Evolutionary conservation across 92 coral and sea anemone genomes (phyloP), one percentile per base, ranked within the genome.

Genomic region (Diadumene lineata): DNA sequence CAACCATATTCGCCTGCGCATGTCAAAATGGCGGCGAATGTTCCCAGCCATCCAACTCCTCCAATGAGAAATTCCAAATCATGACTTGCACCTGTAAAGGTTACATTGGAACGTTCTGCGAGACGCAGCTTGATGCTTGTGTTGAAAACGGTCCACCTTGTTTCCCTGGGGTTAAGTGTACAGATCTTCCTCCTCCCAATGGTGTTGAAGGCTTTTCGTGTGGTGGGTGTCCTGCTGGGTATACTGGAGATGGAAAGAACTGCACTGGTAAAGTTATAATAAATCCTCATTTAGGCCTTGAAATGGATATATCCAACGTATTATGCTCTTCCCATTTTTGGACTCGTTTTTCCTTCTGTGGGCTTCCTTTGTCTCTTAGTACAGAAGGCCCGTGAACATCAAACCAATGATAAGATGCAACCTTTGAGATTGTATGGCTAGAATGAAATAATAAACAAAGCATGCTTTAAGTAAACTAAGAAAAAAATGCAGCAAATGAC

Each of bases 211-310:
- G 87, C 9, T 90, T 76, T 76, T 74, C 50, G 25, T 90, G 97
- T 60, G 97, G 97, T 4, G 79, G 85, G 0, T 90, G 97, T 74
- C 97, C 97, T 16, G 22, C 77, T 9, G 92, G 97, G 28, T 84
- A 80, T 66, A 68, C 81, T 19, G 92, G 92, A 38, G 34, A 84
- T 77, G 97, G 97, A 2, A 69, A 73, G 0, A 70, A 58, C n/a
- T 90, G 97, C 26, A 19, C 82, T 27, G 97, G 97, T 87, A 32
- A 2, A 83, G 6, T 4, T 4, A 13, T 38, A 4, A 38, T 38
- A 13, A 6, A 38, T 38, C 6, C 48, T 6, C n/a, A n/a, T n/a
- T n/a, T n/a, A n/a, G n/a, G n/a, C n/a, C n/a, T n/a, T n/a, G n/a
- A n/a, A n/a, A n/a, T n/a, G n/a, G n/a, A n/a, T n/a, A n/a, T n/a